Conservation (phyloP, 2,113 vertebrate species). For the Craseonycteris thonglongyai region DNA sequence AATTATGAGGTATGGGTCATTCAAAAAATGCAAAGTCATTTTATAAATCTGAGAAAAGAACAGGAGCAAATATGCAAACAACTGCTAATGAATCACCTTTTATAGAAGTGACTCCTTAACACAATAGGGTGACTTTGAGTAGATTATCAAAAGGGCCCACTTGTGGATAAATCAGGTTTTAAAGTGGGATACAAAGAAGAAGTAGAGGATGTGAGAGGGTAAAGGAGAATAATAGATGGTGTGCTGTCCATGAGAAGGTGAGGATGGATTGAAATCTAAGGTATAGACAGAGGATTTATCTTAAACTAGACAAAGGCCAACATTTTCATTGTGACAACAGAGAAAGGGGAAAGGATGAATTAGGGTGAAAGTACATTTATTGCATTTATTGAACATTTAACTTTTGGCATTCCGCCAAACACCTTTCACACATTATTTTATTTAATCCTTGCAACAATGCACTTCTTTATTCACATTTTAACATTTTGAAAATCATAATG, state of each 20-base stretch:
- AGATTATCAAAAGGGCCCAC: background rate
- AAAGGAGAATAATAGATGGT: background rate
- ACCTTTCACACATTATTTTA: conserved; percentile 9
- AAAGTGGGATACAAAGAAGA: background rate
- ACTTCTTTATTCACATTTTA: background rate
- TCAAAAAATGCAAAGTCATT: background rate
- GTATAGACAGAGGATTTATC: background rate
- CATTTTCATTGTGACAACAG: background rate
- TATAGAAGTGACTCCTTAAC: background rate
- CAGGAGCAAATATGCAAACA: background rate
- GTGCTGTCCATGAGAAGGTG: background rate
- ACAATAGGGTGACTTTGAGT: background rate
- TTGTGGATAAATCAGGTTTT: background rate
- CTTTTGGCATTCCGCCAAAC: background rate
- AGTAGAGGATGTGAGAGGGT: background rate
- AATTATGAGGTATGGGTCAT: background rate
- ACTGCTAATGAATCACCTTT: background rate
- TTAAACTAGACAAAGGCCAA: background rate
- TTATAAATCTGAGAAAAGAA: background rate
- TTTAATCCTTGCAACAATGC: background rate
- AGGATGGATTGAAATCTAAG: background rate
- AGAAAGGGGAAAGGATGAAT: background rate
- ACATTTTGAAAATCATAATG: conserved; percentile 2
- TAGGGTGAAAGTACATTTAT: background rate
- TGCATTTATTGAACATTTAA: background rate